phyloP scores from a whole-genome alignment of 2,888 invertebrate species.

The Eupithecia centaureata region DNA sequence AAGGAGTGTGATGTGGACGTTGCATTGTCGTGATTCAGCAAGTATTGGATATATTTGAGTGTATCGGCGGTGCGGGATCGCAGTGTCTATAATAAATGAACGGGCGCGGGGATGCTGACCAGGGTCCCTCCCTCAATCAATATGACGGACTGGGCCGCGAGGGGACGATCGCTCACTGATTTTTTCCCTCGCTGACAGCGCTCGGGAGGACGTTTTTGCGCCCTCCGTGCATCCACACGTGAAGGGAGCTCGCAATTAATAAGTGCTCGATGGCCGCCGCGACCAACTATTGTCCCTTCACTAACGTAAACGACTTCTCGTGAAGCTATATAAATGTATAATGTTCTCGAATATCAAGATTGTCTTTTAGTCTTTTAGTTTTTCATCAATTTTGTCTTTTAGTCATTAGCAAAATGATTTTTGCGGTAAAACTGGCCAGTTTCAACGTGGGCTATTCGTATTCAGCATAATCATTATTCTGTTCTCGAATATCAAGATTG shows the following conservation, averaged over 20 bases:
- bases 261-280: slow-evolving; percentile 65
- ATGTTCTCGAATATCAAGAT: neutral
- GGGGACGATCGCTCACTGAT: slow-evolving; percentile 85
- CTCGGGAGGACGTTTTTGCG: slow-evolving; percentile 82
- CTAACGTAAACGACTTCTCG: slow-evolving; percentile 5
- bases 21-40: slow-evolving; percentile 53
- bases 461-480: slow-evolving; percentile 30
- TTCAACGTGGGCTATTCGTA: neutral
- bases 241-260: slow-evolving; percentile 81
- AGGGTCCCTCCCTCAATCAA: slow-evolving; percentile 85
- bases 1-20: slow-evolving; percentile 31
- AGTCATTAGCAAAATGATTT: neutral
- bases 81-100: slow-evolving; percentile 85
- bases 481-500: neutral
- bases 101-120: slow-evolving; percentile 82
- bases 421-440: neutral
- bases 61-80: slow-evolving; percentile 65
- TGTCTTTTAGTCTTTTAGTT: neutral
- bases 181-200: slow-evolving; percentile 84
- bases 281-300: slow-evolving; percentile 9
- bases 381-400: neutral
- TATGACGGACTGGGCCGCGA: slow-evolving; percentile 84
- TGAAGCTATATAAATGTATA: too few relatives aligned
- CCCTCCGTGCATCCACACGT: slow-evolving; percentile 72
- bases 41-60: slow-evolving; percentile 53